phyloP scores from a whole-genome alignment of 2,113 vertebrate genomes.

The Okapia johnstoni region DNA sequence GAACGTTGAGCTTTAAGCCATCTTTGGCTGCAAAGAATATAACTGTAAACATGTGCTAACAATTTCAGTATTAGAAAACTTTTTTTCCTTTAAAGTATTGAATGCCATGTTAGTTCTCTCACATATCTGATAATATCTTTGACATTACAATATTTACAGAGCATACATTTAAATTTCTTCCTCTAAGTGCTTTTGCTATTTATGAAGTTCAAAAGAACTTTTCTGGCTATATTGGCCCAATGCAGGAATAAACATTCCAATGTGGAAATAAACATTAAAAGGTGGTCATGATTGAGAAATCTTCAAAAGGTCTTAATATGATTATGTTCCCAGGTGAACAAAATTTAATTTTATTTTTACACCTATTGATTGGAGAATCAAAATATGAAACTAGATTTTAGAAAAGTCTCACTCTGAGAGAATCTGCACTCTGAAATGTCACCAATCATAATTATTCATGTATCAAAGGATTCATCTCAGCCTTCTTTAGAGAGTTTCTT shows the following conservation, averaged over 20 bases:
- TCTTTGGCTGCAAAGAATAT: background rate
- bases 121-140: background rate
- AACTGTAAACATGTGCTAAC: background rate
- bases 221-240: background rate
- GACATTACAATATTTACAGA: background rate
- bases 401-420: background rate
- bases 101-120: background rate
- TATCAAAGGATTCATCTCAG: background rate
- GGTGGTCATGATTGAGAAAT: background rate
- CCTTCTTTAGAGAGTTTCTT: conserved; percentile 4
- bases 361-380: background rate
- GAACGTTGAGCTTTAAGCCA: too few relatives aligned
- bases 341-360: conserved; percentile 29
- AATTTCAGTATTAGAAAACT: background rate
- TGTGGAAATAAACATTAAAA: background rate
- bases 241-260: background rate
- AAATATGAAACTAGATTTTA: conserved; percentile 10
- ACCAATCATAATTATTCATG: background rate
- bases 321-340: background rate
- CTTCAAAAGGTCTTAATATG: background rate
- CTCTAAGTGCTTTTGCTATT: background rate
- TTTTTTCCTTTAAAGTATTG: background rate
- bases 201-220: background rate
- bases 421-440: conserved; percentile 15
- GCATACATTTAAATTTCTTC: background rate